Evolutionary conservation across 2,113 vertebrate genomes (phyloP).

Genomic region (Nycticebus coucang): DNA sequence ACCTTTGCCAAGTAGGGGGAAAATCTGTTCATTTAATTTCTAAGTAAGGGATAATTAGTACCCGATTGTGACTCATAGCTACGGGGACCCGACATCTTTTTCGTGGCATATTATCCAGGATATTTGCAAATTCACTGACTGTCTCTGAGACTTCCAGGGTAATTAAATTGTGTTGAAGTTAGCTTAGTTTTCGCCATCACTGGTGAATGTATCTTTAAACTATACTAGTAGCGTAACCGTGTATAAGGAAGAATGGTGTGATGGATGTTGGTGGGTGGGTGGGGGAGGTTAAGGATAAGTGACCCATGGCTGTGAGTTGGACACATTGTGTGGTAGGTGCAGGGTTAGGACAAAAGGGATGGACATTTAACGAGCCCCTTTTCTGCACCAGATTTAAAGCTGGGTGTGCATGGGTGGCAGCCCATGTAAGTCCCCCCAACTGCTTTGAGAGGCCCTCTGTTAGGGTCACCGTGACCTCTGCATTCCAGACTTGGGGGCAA

Average conservation of each 20-base stretch:
- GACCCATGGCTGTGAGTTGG: not conserved
- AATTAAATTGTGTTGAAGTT: not conserved
- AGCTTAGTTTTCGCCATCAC: not conserved
- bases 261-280: not conserved
- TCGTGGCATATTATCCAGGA: not conserved
- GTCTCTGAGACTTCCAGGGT: not conserved
- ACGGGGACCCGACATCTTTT: not conserved
- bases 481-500: not conserved
- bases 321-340: not conserved
- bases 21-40: constrained; percentile 50
- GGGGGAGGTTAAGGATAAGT: no score
- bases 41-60: constrained; percentile 47
- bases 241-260: not conserved
- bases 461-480: accelerated
- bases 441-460: accelerated
- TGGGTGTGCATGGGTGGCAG: accelerated
- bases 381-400: not conserved
- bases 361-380: not conserved
- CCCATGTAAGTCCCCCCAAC: not conserved
- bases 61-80: not conserved
- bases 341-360: not conserved
- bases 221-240: not conserved
- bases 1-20: not conserved
- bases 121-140: not conserved
- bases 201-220: not conserved